Evolutionary conservation across 1,140 invertebrate species (phyloP).

Genomic region (Listronotus oregonensis): DNA sequence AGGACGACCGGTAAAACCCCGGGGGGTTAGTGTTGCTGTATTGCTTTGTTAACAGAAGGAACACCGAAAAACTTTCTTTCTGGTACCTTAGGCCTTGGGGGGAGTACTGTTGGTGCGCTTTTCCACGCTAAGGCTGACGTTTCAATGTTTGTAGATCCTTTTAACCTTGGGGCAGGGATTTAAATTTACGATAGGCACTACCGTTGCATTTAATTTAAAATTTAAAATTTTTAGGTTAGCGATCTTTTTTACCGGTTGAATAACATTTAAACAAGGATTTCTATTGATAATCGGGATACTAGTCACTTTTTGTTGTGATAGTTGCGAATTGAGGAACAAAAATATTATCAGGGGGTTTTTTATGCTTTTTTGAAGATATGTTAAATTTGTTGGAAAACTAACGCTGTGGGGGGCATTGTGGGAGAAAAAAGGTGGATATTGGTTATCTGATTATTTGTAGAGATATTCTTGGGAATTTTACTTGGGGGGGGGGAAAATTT

Average conservation of each 20-base stretch:
- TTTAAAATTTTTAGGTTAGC: constrained; percentile 52
- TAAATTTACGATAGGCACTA: constrained; percentile 55
- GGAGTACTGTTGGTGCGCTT: constrained; percentile 49
- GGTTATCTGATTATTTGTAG: constrained; percentile 31
- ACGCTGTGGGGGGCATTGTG: constrained; percentile 50
- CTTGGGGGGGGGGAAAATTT: constrained; percentile 55
- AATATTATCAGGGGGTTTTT: constrained; percentile 52
- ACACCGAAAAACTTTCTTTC: constrained; percentile 16
- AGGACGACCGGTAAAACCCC: not conserved
- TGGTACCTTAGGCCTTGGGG: constrained; percentile 41
- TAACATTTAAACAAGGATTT: constrained; percentile 49
- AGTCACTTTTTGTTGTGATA: constrained; percentile 47
- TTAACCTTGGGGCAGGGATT: constrained; percentile 51
- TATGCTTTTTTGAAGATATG: constrained; percentile 51
- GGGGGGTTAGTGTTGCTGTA: constrained; percentile 5
- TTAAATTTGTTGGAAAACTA: constrained; percentile 50
- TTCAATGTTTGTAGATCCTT: constrained; percentile 35
- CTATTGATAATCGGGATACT: constrained; percentile 49
- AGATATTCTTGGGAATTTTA: constrained; percentile 44
- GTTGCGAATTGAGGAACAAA: constrained; percentile 51
- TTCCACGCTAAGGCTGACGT: constrained; percentile 41
- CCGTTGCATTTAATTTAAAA: constrained; percentile 54
- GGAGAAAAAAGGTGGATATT: constrained; percentile 43
- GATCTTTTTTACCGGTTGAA: constrained; percentile 49
- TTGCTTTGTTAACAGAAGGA: constrained; percentile 22